phyloP scores from a whole-genome alignment of 2,113 vertebrate genomes.

The Pelvicachromis taeniatus region DNA sequence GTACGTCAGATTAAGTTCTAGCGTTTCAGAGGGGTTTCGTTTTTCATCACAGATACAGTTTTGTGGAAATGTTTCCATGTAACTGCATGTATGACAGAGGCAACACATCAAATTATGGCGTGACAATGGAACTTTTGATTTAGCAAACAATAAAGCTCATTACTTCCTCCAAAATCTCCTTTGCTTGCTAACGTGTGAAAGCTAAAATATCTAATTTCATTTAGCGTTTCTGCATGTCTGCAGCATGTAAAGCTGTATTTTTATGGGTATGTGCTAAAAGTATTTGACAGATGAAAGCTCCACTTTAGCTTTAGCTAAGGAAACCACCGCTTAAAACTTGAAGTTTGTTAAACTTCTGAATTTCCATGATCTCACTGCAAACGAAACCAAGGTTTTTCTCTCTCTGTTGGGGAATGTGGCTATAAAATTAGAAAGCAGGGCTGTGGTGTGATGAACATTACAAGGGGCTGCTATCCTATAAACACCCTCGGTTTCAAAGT shows the following conservation, averaged over 20 bases:
- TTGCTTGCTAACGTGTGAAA: neutral
- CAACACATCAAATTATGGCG: neutral
- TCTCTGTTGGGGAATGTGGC: neutral
- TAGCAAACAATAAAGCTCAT: neutral
- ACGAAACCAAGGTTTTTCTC: neutral
- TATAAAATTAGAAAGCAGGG: constrained; percentile 3
- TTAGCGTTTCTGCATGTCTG: no score
- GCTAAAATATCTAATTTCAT: neutral
- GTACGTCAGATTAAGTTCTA: neutral
- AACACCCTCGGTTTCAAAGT: constrained; percentile 1
- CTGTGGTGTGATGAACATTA: neutral
- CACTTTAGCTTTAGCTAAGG: neutral
- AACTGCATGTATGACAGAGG: neutral
- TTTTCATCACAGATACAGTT: neutral
- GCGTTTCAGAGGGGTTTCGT: neutral
- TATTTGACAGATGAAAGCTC: neutral
- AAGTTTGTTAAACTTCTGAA: neutral
- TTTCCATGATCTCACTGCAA: neutral
- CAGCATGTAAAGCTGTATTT: neutral
- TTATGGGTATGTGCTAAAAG: neutral
- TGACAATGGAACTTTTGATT: neutral
- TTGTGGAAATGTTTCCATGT: neutral
- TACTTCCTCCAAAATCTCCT: neutral
- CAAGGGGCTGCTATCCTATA: neutral
- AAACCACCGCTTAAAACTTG: neutral